phyloP scores from a whole-genome alignment of 2,113 vertebrate species.

The Vanacampus margaritifer region DNA sequence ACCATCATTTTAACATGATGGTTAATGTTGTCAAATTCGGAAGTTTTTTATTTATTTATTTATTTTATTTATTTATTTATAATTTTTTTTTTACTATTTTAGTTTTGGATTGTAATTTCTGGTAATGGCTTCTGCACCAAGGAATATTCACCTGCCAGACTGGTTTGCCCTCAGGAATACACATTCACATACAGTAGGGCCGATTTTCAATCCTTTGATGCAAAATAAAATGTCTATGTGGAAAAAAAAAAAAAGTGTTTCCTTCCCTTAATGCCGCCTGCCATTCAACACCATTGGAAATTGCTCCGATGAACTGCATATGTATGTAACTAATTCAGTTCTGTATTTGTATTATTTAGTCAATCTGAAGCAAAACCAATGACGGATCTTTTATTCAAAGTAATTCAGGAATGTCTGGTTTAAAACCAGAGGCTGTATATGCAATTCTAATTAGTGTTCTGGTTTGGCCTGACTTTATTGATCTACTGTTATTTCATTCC shows the following conservation, averaged over 20 bases:
- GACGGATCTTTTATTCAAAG: background rate
- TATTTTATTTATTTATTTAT: too few relatives aligned
- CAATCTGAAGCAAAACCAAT: background rate
- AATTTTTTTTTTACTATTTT: slow-evolving; percentile 31
- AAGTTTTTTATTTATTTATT: slow-evolving; percentile 2
- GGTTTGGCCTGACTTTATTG: slow-evolving; percentile 1
- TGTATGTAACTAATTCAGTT: background rate
- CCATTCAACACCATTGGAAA: background rate
- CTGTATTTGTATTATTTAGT: background rate
- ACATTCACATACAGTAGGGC: slow-evolving; percentile 68
- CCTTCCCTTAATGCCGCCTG: background rate
- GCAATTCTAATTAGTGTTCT: background rate
- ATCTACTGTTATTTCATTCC: slow-evolving; percentile 6
- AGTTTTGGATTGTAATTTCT: slow-evolving; percentile 46
- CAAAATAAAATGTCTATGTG: slow-evolving; percentile 77
- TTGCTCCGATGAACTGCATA: background rate
- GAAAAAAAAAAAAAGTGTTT: slow-evolving; percentile 56
- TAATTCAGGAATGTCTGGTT: background rate
- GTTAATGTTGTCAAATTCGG: slow-evolving; percentile 36
- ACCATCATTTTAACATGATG: slow-evolving; percentile 27
- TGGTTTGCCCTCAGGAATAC: slow-evolving; percentile 75
- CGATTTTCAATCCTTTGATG: slow-evolving; percentile 70
- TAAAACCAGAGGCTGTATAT: background rate
- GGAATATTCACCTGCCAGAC: slow-evolving; percentile 65
- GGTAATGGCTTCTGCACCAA: slow-evolving; percentile 55